Base-by-base conservation (phyloP, 2,113 vertebrate species). In the Myiopsitta monachus region DNA sequence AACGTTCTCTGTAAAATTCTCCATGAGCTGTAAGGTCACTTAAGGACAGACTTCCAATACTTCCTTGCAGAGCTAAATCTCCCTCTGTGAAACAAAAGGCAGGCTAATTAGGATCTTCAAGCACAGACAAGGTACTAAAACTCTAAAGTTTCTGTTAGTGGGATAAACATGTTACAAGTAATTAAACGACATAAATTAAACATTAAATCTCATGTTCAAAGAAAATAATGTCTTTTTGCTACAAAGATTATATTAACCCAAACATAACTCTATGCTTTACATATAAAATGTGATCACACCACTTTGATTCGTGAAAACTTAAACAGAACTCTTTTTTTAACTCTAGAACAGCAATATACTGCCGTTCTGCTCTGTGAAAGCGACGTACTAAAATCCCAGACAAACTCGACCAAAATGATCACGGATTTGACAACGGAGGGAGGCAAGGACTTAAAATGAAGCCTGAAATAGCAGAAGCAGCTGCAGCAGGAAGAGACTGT, bases 1-100 rank as follows among this genome's bases (percentile, higher is more conserved):
- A 99, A 33, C 99, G 99, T 54, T 99, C 99, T 69, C 98, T 96
- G 97, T 99, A 99, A 84, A 99, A 98, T 64, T 99, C 99, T 39
- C 99, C 99, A 2, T 99, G 99, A 30, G 98, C 96, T 5, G 99
- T 99, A 54, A 99, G 98, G 91, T 99, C 99, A 91, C 99, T 99
- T 52, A 99, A 96, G 62, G 99, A 99, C 87, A 99, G 94, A 94
- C 99, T 99, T 62, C 99, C 99, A n/a, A 99, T 98, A 95, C 98
- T 99, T 30, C 99, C 99, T 80, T 99, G 99, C 73, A 99, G 92
- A 36, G 97, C 92, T 95, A 99, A 94, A 97, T 99, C 98, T 70
- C 99, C 98, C 43, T 99, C 99, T 99, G 90, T 30, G 80, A 89
- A 82, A 66, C 44, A 90, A 76, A 62, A 75, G 8, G 41, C 36